Percentiles rank a stretch among this genome's conserved stretches.
Evolutionary conservation across 2,888 invertebrate species (phyloP).

Genomic region (Herminia tarsipennalis): DNA sequence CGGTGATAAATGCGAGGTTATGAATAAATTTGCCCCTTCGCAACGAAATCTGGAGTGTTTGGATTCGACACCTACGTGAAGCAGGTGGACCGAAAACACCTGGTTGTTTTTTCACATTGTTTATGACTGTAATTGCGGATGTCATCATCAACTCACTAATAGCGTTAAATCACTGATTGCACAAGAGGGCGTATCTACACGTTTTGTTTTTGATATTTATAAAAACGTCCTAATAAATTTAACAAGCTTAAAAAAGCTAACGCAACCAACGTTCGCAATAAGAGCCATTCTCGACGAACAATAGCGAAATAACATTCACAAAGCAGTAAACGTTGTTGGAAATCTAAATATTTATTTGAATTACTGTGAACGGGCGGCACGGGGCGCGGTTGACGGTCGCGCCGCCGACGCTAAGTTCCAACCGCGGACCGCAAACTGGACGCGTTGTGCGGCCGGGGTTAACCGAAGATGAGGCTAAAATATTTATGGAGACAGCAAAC

Average conservation of each 20-base stretch:
- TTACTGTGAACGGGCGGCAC: conserved; percentile 45
- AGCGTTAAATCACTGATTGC: conserved; percentile 29
- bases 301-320: conserved; percentile 59
- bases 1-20: conserved; percentile 81
- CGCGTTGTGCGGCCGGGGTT: conserved; percentile 44
- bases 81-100: conserved; percentile 65
- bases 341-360: conserved; percentile 70
- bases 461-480: conserved; percentile 51
- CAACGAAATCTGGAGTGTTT: conserved; percentile 77
- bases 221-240: conserved; percentile 56
- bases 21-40: conserved; percentile 78
- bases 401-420: conserved; percentile 43
- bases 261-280: conserved; percentile 46
- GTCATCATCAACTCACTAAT: conserved; percentile 24
- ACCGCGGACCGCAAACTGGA: conserved; percentile 53
- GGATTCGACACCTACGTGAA: conserved; percentile 66
- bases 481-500: conserved; percentile 47
- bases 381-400: conserved; percentile 38
- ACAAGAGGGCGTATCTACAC: conserved; percentile 22
- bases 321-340: conserved; percentile 56
- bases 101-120: conserved; percentile 39
- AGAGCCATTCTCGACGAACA: conserved; percentile 54
- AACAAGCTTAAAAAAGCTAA: conserved; percentile 53
- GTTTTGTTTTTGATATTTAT: conserved; percentile 46
- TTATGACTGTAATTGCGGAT: conserved; percentile 32